Evolutionary conservation across 2,888 invertebrate genomes (phyloP).

Genomic region (Caenorhabditis auriculariae): DNA sequence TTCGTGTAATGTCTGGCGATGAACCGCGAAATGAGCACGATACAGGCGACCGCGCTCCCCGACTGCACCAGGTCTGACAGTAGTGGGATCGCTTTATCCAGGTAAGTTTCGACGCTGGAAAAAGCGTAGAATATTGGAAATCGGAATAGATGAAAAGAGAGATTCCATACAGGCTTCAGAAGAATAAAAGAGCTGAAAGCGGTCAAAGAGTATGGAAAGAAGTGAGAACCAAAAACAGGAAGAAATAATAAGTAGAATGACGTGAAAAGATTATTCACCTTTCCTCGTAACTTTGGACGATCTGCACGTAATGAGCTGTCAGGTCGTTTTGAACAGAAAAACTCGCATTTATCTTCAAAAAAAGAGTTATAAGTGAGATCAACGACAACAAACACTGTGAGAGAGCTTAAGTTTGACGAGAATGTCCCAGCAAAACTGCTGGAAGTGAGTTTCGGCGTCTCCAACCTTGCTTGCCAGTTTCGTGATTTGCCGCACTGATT

Average conservation of each 20-base stretch:
- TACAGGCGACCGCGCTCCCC: conserved; percentile 37
- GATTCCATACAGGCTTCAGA: too few species aligned
- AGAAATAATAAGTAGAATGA: background rate
- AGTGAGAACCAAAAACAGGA: too few species aligned
- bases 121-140: too few species aligned
- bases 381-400: conserved; percentile 15
- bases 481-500: conserved; percentile 48
- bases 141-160: too few species aligned
- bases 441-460: conserved; percentile 58
- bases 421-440: conserved; percentile 61
- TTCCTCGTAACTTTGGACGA: conserved; percentile 47
- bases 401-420: conserved; percentile 58
- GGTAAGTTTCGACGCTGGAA: conserved; percentile 18
- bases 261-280: conserved; percentile 23
- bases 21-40: conserved; percentile 27
- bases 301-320: conserved; percentile 52
- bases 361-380: background rate
- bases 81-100: conserved; percentile 31
- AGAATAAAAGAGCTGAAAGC: too few species aligned
- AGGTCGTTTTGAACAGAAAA: conserved; percentile 49
- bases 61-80: conserved; percentile 33
- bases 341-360: background rate
- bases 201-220: too few species aligned
- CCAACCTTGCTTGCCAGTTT: conserved; percentile 57
- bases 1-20: conserved; percentile 24